Base-by-base conservation (phyloP, 2,888 invertebrate species). In the Prenolepis imparis region DNA sequence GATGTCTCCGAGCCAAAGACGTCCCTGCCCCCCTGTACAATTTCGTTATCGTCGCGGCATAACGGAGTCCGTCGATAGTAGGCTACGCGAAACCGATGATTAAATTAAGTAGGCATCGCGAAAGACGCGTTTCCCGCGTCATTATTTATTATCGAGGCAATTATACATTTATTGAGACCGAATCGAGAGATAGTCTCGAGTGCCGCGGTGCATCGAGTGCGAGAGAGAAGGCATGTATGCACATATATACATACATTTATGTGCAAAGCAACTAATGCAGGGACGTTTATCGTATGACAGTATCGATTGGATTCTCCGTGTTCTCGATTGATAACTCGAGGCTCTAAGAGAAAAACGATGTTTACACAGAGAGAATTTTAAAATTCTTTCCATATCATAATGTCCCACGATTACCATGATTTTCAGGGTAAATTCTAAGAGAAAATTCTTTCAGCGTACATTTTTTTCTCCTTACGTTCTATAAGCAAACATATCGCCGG, bases 101-200 rank as follows among this genome's bases (percentile, higher is more conserved):
- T 64, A 39, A 52, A 64, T 63, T 18, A 48, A 18, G 18, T 48
- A 48, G 44, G 5, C 48, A 64, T 36, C 44, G 48, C 52, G 36
- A 77, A 39, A 77, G 39, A 39, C 48, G 28, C 28, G n/a, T n/a
- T n/a, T n/a, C 36, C 36, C 75, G 52, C 39, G 24, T 41, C 11
- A 41, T 36, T 36, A 36, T 36, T 36, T 36, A 55, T 77, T 55
- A 55, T 67, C 55, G n/a, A n/a, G 55, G 41, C 68, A 48, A 67
- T 77, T 77, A 2, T 28, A n/a, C n/a, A 67, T 67, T 77, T 55
- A 67, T 67, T 39, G n/a, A 24, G 75, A 52, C 21, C 18, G 9
- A 67, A 57, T 67, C 18, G 12, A 52, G 28, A 48, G 24, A n/a
- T 11, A 15, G 32, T 39, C 57, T 39, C 18, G 6, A 48, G 24